These are phyloP conservation scores for Creontiades dilutus DNA, from an alignment of 2,888 invertebrate species.

Conservation along the genomic window DNA sequence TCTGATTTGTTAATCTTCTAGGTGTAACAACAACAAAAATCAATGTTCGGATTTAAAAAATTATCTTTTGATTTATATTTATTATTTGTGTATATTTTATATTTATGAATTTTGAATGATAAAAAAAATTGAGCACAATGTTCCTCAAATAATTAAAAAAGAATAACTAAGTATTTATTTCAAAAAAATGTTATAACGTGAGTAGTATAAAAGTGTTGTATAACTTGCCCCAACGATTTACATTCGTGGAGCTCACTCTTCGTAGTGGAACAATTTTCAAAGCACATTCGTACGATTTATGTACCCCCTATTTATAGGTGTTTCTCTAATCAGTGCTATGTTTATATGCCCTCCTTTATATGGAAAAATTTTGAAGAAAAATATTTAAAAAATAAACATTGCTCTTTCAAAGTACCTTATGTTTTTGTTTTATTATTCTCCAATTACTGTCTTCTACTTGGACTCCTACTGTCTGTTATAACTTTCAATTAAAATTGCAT, in stretches of 20 bases:
- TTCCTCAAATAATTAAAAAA: conserved; percentile 71
- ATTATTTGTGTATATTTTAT: conserved; percentile 61
- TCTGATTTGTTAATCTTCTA: conserved; percentile 17
- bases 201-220: conserved; percentile 50
- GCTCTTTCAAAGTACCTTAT: conserved; percentile 39
- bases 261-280: conserved; percentile 14
- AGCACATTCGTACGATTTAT: conserved; percentile 62
- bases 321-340: conserved; percentile 45
- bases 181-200: conserved; percentile 28
- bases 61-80: conserved; percentile 9
- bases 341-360: conserved; percentile 53
- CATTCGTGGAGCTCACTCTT: neutral
- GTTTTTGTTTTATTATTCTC: neutral
- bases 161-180: conserved; percentile 70
- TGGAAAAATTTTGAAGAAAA: conserved; percentile 33
- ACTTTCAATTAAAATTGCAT: too few relatives aligned
- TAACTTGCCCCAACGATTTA: neutral
- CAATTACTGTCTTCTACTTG: too few relatives aligned
- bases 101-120: conserved; percentile 47
- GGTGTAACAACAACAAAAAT: conserved; percentile 47
- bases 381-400: conserved; percentile 35
- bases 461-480: too few relatives aligned
- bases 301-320: conserved; percentile 37
- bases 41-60: conserved; percentile 45
- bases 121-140: conserved; percentile 72